Conservation (phyloP, 2,888 invertebrate genomes). For the Erannis defoliaria region DNA sequence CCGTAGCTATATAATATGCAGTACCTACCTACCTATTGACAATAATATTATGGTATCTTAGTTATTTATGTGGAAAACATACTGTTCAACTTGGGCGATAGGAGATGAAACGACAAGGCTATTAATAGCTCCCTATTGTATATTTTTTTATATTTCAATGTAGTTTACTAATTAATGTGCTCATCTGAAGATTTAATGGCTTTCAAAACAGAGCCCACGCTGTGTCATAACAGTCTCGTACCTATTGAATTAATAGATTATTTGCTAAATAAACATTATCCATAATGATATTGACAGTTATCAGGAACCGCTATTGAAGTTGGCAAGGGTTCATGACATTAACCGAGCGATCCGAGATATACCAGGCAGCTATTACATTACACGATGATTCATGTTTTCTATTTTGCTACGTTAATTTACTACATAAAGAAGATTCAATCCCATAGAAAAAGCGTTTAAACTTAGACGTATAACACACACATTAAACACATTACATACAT, state of each 20-base stretch:
- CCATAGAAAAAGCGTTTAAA: too few relatives aligned
- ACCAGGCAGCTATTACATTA: constrained; percentile 1
- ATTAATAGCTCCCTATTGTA: too few relatives aligned
- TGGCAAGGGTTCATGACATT: constrained; percentile 33
- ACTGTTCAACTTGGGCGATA: too few relatives aligned
- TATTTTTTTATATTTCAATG: not conserved
- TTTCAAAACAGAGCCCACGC: constrained; percentile 38
- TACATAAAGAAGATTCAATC: not conserved
- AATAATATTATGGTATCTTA: too few relatives aligned
- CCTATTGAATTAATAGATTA: constrained; percentile 42
- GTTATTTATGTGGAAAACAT: too few relatives aligned
- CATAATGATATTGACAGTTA: constrained; percentile 41
- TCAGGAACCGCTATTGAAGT: constrained; percentile 34
- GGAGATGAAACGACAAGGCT: too few relatives aligned
- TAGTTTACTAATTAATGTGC: not conserved
- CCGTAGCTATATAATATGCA: too few relatives aligned
- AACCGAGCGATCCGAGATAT: constrained; percentile 15
- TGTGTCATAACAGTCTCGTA: constrained; percentile 43
- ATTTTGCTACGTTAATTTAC: not conserved
- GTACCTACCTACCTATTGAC: too few relatives aligned
- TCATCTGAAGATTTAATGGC: constrained; percentile 29
- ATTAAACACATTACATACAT: too few relatives aligned
- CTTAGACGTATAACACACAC: too few relatives aligned
- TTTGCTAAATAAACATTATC: constrained; percentile 36
- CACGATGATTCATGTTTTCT: not conserved